Conservation (phyloP, 2,888 invertebrate species). For the Mimachlamys varia region DNA sequence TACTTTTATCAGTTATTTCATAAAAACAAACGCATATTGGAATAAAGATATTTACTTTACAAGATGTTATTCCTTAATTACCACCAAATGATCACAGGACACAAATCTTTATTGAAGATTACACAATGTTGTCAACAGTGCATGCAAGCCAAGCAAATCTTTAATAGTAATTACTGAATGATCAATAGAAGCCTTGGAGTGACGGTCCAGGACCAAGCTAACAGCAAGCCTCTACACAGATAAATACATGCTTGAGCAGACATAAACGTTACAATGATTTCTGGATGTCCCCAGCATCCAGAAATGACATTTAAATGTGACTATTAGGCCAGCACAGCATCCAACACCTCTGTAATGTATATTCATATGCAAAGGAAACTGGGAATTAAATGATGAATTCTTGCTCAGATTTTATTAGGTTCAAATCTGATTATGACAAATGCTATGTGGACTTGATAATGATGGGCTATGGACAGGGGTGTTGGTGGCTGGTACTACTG, state of each 20-base stretch:
- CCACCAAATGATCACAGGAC: background rate
- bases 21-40: background rate
- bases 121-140: background rate
- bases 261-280: background rate
- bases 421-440: background rate
- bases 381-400: conserved; percentile 21
- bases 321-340: background rate
- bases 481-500: background rate
- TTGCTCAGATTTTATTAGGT: background rate
- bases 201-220: background rate
- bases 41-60: background rate
- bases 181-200: background rate
- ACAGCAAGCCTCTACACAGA: background rate
- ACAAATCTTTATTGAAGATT: background rate
- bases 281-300: background rate
- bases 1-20: background rate
- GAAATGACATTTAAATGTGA: conserved; percentile 3
- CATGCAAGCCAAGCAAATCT: background rate
- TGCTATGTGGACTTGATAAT: too few species aligned
- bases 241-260: background rate
- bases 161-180: background rate
- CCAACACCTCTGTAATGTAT: background rate
- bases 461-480: background rate
- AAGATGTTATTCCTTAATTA: background rate
- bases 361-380: conserved; percentile 7